Evolutionary conservation across 2,113 vertebrate genomes (phyloP).

Genomic region (Carlito syrichta): DNA sequence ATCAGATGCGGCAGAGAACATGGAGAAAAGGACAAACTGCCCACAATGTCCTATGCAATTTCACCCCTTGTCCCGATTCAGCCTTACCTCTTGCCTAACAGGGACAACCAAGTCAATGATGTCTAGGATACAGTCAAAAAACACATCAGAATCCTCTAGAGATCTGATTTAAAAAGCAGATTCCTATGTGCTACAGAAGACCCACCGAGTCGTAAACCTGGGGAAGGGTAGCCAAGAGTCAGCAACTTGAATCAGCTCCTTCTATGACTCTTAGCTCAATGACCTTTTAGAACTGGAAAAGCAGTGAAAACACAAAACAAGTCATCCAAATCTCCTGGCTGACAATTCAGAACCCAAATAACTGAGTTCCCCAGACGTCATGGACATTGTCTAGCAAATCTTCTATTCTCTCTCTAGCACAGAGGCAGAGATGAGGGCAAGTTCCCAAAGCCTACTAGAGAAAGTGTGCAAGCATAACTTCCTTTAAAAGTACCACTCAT

Average conservation of each 20-base stretch:
- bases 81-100: background rate
- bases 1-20: background rate
- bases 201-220: background rate
- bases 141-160: background rate
- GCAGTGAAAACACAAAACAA: background rate
- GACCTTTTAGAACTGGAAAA: background rate
- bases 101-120: background rate
- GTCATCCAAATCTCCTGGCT: background rate
- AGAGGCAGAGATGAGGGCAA: background rate
- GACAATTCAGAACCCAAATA: background rate
- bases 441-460: background rate
- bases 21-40: background rate
- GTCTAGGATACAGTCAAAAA: background rate
- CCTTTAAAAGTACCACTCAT: background rate
- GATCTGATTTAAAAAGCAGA: background rate
- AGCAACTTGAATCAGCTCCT: background rate
- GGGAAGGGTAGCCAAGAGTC: background rate
- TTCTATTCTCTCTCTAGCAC: background rate
- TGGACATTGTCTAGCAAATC: background rate
- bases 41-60: background rate
- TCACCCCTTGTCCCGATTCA: background rate
- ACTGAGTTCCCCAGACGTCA: background rate
- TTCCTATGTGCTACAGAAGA: background rate
- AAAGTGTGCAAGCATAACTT: background rate
- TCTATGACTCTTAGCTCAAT: background rate